A percentile compares a stretch with the other conserved stretches of the same genome.
Conservation (phyloP, 2,888 invertebrate species). For the Hirtodrosophila histrioides region DNA sequence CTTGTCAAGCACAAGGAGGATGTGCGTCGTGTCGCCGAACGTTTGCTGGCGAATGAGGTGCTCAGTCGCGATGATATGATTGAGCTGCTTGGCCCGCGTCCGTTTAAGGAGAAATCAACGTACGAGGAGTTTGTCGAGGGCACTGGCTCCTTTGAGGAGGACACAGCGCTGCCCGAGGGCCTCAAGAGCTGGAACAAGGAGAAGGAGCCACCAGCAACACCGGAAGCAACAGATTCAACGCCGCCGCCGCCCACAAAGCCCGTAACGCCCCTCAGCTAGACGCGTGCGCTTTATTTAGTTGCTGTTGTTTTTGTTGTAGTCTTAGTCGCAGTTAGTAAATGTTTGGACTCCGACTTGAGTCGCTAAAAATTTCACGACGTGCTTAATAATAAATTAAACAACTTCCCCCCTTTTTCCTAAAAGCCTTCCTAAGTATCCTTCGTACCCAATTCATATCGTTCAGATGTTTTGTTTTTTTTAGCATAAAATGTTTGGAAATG, state of each 20-base stretch:
- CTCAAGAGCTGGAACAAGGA: slow-evolving; percentile 97
- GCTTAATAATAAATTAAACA: slow-evolving; percentile 26
- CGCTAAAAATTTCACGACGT: slow-evolving; percentile 34
- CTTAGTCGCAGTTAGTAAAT: slow-evolving; percentile 40
- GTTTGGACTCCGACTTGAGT: slow-evolving; percentile 22
- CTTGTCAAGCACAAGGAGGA: slow-evolving; percentile 92
- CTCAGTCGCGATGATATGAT: slow-evolving; percentile 99
- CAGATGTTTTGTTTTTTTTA: too few species aligned
- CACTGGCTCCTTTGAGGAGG: slow-evolving; percentile 98
- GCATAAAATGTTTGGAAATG: neutral
- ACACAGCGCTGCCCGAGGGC: slow-evolving; percentile 96
- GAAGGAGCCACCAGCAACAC: slow-evolving; percentile 77
- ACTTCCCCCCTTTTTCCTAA: slow-evolving; percentile 1
- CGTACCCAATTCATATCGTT: too few species aligned
- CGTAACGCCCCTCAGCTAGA: slow-evolving; percentile 62
- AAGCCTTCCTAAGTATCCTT: neutral
- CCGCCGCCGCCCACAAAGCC: slow-evolving; percentile 71
- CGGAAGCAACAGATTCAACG: slow-evolving; percentile 45
- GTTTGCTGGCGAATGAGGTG: slow-evolving; percentile 96
- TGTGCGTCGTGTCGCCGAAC: slow-evolving; percentile 94
- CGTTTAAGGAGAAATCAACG: slow-evolving; percentile 99
- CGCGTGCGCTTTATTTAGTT: slow-evolving; percentile 11
- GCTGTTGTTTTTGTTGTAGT: slow-evolving; percentile 47
- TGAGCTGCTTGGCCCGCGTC: slow-evolving; percentile 95
- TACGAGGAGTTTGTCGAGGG: slow-evolving; percentile 99